Base-by-base conservation (phyloP, 1,140 invertebrate species). In the Cydia fagiglandana region DNA sequence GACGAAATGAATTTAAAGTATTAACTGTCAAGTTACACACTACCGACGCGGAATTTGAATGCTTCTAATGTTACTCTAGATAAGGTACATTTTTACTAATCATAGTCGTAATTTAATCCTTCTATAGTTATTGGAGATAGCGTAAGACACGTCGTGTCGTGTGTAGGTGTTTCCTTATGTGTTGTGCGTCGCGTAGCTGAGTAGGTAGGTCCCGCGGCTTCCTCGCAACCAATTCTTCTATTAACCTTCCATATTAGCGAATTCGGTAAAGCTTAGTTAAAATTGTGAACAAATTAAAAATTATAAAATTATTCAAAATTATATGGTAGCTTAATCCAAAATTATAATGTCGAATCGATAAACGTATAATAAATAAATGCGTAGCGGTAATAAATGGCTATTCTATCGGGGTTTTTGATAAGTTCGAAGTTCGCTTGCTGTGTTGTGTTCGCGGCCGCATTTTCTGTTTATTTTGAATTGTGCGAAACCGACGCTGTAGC, bases 121-220 rank as follows among this genome's bases (percentile, higher is more conserved):
- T 87, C 85, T 89, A 89, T 90, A 89, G 81, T 61, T 86, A 89
- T 86, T 82, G 83, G 83, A 85, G 79, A 77, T 91, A 90, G 89
- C 85, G 75, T 90, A 89, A 90, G 91, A 84, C 88, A 91, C 85
- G 78, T 75, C 77, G 88, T 90, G 89, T 87, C 88, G 74, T 84
- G 87, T 88, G 80, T 92, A 90, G 90, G 83, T 86, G 84, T 89
- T 86, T 90, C 87, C 80, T 80, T 90, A 86, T 86, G 84, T 90
- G 91, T 91, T 89, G 86, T 90, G 88, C 86, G 82, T 91, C 82
- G 90, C 89, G 81, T 83, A 73, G 86, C 91, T 82, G 84, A 89
- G 85, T 92, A 92, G 91, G 86, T 92, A 92, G 91, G 91, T 88
- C 83, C 84, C 84, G 89, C 87, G 84, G 89, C 91, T 93, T 91